Conservation (phyloP, 2,888 invertebrate species). For the Augochlorella aurata region DNA sequence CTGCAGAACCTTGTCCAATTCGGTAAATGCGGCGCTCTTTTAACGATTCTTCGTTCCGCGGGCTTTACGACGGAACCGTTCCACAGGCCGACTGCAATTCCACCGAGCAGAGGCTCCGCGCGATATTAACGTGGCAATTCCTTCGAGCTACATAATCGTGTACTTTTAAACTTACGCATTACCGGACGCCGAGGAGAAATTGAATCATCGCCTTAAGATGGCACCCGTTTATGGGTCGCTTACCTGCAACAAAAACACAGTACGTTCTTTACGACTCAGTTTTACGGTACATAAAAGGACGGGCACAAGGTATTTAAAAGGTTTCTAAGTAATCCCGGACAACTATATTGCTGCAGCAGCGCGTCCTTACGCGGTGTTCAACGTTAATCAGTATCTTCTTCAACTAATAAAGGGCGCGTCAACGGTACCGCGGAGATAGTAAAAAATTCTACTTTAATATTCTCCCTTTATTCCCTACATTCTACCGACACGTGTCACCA, state of each 20-base stretch:
- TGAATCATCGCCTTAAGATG: conserved; percentile 45
- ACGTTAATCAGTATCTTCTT: conserved; percentile 29
- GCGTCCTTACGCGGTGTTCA: conserved; percentile 8
- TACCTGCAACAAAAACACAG: conserved; percentile 62
- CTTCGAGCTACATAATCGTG: conserved; percentile 31
- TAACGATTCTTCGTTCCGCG: background rate
- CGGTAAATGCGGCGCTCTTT: background rate
- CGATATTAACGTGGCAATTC: conserved; percentile 30
- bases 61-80: conserved; percentile 10
- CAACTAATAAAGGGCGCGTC: conserved; percentile 30
- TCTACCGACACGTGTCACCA: background rate
- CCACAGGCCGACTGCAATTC: background rate
- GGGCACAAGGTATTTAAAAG: conserved; percentile 45
- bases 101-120: background rate
- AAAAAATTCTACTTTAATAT: background rate
- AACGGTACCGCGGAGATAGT: background rate
- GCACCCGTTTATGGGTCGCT: conserved; percentile 49
- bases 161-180: conserved; percentile 49
- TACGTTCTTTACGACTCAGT: conserved; percentile 44
- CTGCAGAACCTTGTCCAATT: background rate
- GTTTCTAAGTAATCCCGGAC: conserved; percentile 32
- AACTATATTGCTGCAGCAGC: conserved; percentile 30
- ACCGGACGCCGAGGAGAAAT: conserved; percentile 34
- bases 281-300: conserved; percentile 52
- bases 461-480: background rate